Evolutionary conservation across 1,140 invertebrate genomes (phyloP).

Genomic region (Eurosta solidaginis): DNA sequence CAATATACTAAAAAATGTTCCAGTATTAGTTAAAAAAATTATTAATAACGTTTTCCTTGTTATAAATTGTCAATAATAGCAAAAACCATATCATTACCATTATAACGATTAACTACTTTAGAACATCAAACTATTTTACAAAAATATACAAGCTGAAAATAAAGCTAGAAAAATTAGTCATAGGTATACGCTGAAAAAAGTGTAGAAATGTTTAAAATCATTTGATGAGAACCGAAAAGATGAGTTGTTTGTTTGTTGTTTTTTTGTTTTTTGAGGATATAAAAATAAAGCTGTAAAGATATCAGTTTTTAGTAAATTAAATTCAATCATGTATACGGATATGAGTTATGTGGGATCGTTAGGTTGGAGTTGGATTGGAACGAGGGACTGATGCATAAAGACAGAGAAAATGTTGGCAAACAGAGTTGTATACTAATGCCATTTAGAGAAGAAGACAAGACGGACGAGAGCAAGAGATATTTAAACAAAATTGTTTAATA

Average conservation of each 20-base stretch:
- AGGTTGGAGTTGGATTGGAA: not conserved
- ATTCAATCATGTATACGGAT: not conserved
- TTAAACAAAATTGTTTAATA: too few species aligned
- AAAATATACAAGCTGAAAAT: conserved; percentile 22
- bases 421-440: too few species aligned
- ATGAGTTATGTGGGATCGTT: not conserved
- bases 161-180: too few species aligned
- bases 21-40: not conserved
- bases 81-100: too few species aligned
- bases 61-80: not conserved
- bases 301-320: not conserved
- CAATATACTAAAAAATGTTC: not conserved
- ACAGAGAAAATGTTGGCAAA: too few species aligned
- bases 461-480: too few species aligned
- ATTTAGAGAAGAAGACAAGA: too few species aligned
- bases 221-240: conserved; percentile 6
- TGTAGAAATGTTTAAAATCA: not conserved
- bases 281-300: not conserved
- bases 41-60: not conserved
- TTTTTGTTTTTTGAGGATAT: not conserved
- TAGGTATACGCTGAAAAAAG: conserved; percentile 12
- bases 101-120: too few species aligned
- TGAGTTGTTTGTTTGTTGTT: not conserved
- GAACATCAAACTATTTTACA: too few species aligned
- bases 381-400: not conserved